Base-by-base conservation (phyloP, 2,113 vertebrate species). In the Ctenodactylus gundi region DNA sequence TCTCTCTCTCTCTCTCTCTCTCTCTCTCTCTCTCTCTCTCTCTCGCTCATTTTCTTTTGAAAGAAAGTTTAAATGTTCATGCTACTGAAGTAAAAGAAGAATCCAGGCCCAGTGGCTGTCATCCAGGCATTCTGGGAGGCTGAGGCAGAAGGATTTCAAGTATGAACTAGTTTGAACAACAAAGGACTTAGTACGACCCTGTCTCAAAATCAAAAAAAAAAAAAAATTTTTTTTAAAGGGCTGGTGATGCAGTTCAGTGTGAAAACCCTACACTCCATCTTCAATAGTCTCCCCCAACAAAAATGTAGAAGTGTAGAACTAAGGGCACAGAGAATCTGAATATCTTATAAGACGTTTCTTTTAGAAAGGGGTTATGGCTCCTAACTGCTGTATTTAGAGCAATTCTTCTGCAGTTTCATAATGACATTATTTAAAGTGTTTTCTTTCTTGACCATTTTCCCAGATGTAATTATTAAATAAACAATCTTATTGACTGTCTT, bases 11-110 rank as follows among this genome's bases (percentile, higher is more conserved):
- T 96, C 91, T 96, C 93, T 91, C 18, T 60, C 23, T 44, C 95
- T 94, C 89, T 85, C 31, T 31, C 27, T 9, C 60, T 77, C 78
- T 81, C 95, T 44, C 49, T 83, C 39, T 87, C 62, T 94, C 75
- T 80, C 78, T 64, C 17, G 20, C 29, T 62, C 29, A 49, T 10
- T 51, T 75, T 49, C 44, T 96, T 91, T 96, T 88, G 75, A 97
- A 98, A 98, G 95, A 95, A 96, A 49, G 76, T 97, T 97, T 95
- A 97, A 96, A 97, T 97, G 97, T 94, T 94, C 80, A 44, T 96
- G 82, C 95, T 97, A 82, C 95, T 97, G 94, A 96, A 95, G 91
- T 87, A 89, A 94, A 94, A 49, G 27, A 58, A n/a, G n/a, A n/a
- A n/a, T n/a, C n/a, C n/a, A n/a, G n/a, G n/a, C n/a, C n/a, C n/a